Evolutionary conservation across 2,888 invertebrate species (phyloP).

Genomic region (Pilophorus perplexus): DNA sequence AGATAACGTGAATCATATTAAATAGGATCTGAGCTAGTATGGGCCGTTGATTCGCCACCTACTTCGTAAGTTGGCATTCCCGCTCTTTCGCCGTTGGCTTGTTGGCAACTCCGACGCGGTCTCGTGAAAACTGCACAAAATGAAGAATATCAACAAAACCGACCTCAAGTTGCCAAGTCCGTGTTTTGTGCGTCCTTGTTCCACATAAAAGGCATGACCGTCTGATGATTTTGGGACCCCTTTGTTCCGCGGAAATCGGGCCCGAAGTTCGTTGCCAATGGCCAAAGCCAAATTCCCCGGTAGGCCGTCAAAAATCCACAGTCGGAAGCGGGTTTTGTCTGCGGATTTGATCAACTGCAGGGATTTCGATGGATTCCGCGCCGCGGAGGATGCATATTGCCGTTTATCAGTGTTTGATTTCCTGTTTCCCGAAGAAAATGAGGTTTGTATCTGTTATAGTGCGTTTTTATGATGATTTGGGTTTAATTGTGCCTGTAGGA

Average conservation of each 20-base stretch:
- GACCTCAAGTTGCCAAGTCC: conserved; percentile 27
- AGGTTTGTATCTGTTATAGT: conserved; percentile 42
- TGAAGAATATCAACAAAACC: conserved; percentile 32
- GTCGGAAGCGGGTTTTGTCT: conserved; percentile 26
- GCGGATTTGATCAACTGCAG: conserved; percentile 5
- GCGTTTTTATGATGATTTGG: no score
- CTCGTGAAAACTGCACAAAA: conserved; percentile 19
- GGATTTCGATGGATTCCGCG: conserved; percentile 54
- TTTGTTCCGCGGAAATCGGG: neutral
- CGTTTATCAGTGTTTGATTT: conserved; percentile 54
- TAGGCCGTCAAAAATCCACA: conserved; percentile 16
- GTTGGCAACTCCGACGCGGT: conserved; percentile 8
- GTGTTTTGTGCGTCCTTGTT: conserved; percentile 38
- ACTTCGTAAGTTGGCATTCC: no score
- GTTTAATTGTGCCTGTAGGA: no score
- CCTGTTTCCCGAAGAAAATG: conserved; percentile 54
- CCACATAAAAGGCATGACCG: conserved; percentile 15
- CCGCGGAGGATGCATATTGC: conserved; percentile 55
- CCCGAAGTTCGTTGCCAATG: neutral
- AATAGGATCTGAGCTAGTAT: no score
- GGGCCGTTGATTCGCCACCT: no score
- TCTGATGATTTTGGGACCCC: neutral
- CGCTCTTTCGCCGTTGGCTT: neutral
- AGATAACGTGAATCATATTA: no score
- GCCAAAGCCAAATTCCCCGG: conserved; percentile 36